Percentiles rank a stretch among this genome's conserved stretches.
Evolutionary conservation across 2,888 invertebrate species (phyloP).

Genomic region (Dasysyrphus albostriatus): DNA sequence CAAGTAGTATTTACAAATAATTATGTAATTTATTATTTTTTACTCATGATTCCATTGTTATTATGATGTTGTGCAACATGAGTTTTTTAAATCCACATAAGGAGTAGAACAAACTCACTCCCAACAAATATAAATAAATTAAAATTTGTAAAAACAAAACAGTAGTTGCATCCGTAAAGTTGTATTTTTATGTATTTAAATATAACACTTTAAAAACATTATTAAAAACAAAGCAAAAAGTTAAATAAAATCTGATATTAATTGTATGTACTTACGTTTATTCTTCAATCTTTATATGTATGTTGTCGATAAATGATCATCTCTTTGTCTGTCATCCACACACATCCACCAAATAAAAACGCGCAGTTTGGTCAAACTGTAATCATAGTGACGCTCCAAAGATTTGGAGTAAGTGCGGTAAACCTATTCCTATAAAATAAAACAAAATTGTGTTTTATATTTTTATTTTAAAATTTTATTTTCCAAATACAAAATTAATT

Average conservation of each 20-base stretch:
- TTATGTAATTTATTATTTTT: conserved; percentile 34
- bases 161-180: conserved; percentile 72
- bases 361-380: conserved; percentile 73
- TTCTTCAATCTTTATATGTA: conserved; percentile 75
- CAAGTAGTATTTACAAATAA: conserved; percentile 29
- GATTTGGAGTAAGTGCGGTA: conserved; percentile 76
- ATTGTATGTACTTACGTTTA: conserved; percentile 67
- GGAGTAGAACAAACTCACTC: conserved; percentile 37
- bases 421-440: conserved; percentile 70
- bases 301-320: conserved; percentile 75
- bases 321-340: conserved; percentile 75
- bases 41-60: conserved; percentile 26
- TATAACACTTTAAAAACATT: not conserved
- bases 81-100: conserved; percentile 29
- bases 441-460: conserved; percentile 42
- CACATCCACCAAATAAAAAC: conserved; percentile 69
- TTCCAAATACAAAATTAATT: conserved; percentile 33
- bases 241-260: conserved; percentile 49
- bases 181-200: conserved; percentile 47
- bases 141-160: conserved; percentile 49
- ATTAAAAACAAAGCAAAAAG: conserved; percentile 27
- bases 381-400: conserved; percentile 76
- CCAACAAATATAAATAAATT: conserved; percentile 13
- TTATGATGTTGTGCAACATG: conserved; percentile 54
- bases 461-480: conserved; percentile 22